Conservation (phyloP, 2,888 invertebrate genomes). For the Pocota personata region DNA sequence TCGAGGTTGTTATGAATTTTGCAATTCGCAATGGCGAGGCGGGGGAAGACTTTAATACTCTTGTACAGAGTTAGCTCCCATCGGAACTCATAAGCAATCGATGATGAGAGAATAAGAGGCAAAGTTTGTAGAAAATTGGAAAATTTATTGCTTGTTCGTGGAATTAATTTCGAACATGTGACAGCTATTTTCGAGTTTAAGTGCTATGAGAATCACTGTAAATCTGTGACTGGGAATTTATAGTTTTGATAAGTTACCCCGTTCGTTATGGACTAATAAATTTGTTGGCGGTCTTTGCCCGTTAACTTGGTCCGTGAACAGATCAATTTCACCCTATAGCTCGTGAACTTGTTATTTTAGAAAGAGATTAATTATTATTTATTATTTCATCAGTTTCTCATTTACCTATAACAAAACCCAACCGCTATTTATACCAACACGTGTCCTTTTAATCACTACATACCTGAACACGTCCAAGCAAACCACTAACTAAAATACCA, state of each 20-base stretch:
- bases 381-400: too few relatives aligned
- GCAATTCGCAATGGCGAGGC: neutral
- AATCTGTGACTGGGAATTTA: neutral
- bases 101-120: conserved; percentile 9
- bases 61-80: too few relatives aligned
- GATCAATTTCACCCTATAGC: too few relatives aligned
- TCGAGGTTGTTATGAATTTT: conserved; percentile 26
- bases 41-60: neutral
- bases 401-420: too few relatives aligned
- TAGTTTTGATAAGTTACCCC: neutral
- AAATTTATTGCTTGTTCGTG: conserved; percentile 17
- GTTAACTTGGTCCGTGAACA: too few relatives aligned
- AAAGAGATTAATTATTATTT: too few relatives aligned
- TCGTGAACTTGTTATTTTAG: too few relatives aligned
- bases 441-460: too few relatives aligned
- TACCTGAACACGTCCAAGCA: too few relatives aligned
- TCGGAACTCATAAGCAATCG: conserved; percentile 2
- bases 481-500: too few relatives aligned
- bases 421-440: too few relatives aligned
- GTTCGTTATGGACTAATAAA: neutral
- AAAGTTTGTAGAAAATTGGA: conserved; percentile 17
- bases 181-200: neutral
- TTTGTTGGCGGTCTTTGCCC: neutral
- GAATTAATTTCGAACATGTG: conserved; percentile 23
- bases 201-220: neutral